phyloP scores from a whole-genome alignment of 2,113 vertebrate genomes.

The Brachypteracias leptosomus region DNA sequence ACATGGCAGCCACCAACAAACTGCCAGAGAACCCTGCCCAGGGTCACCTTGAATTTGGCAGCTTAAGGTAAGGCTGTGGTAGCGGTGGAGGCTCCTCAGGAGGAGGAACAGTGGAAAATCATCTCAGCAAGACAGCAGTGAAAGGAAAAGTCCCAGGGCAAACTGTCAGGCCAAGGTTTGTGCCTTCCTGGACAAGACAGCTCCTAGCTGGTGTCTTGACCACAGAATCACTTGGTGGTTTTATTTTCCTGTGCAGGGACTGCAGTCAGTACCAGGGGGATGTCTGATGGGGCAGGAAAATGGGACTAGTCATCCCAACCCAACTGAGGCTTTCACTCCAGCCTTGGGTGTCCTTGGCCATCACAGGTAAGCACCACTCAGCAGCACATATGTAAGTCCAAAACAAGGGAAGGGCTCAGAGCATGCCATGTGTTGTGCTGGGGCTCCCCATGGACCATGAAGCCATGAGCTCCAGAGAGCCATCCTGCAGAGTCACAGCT shows the following conservation, averaged over 20 bases:
- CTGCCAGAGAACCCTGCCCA: neutral
- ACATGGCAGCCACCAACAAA: neutral
- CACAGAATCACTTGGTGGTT: neutral
- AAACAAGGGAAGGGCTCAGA: neutral
- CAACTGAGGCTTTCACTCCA: neutral
- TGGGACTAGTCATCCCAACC: rapidly evolving
- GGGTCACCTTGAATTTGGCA: slow-evolving; percentile 4
- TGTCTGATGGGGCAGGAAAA: neutral
- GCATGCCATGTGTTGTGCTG: too few species aligned
- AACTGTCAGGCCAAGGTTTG: neutral
- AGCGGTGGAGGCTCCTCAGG: neutral
- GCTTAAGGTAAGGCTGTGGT: neutral
- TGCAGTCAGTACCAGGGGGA: neutral
- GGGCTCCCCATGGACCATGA: too few species aligned
- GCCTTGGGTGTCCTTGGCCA: neutral
- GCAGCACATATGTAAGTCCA: neutral
- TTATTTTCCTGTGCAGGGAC: neutral
- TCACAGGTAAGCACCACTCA: rapidly evolving
- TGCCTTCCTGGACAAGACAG: neutral
- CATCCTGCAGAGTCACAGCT: too few species aligned
- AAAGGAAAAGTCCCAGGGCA: neutral
- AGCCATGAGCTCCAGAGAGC: too few species aligned
- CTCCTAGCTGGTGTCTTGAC: neutral
- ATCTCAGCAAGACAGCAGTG: neutral
- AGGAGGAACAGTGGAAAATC: neutral